Base-by-base conservation (phyloP, 2,797 vertebrate species). In the Carduelis carduelis region DNA sequence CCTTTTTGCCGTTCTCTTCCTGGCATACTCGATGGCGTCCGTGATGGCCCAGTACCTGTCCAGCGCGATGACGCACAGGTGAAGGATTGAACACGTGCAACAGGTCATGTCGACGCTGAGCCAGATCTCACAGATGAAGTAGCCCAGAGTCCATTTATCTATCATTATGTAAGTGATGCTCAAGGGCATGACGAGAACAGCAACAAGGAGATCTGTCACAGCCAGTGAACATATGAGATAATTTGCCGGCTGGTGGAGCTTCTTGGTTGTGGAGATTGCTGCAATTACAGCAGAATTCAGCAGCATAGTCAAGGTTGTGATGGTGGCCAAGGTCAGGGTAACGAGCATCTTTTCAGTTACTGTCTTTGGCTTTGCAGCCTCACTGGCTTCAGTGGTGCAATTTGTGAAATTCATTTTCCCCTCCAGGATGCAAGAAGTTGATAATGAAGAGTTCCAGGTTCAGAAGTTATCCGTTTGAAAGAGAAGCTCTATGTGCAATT, bases 41-140 rank as follows among this genome's bases (percentile, higher is more conserved):
- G 98, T 99, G 96, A 99, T 99, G 69, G 99, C 99, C 99, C 99
- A 99, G 97, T 99, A 99, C 70, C 99, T 98, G 95, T 99, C 99
- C 89, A 99, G 96, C 1, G 99, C 99, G 56, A 99, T 99, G 71
- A 98, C 98, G 6, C 99, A 99, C 86, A 99, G 97, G 43, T 99
- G 99, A 78, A 99, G 98, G 95, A 99, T 99, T 22, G 99, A 99
- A 85, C 99, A 99, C 1, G 99, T 99, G 96, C 99, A 99, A 92
- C 98, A 99, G 78, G 98, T 99, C 98, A 99, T 99, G 95, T 99
- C 99, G 2, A 99, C 83, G 17, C 99, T 99, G 19, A 99, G 97
- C 99, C 99, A 99, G 68, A 98, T 97, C 94, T 99, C 98, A 9
- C 99, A 99, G 87, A 98, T 97, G 57, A 98, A 98, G 71, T 98